These are phyloP conservation scores for Bubo blakistoni DNA, from an alignment of 2,113 vertebrate genomes.

Conservation along the genomic window DNA sequence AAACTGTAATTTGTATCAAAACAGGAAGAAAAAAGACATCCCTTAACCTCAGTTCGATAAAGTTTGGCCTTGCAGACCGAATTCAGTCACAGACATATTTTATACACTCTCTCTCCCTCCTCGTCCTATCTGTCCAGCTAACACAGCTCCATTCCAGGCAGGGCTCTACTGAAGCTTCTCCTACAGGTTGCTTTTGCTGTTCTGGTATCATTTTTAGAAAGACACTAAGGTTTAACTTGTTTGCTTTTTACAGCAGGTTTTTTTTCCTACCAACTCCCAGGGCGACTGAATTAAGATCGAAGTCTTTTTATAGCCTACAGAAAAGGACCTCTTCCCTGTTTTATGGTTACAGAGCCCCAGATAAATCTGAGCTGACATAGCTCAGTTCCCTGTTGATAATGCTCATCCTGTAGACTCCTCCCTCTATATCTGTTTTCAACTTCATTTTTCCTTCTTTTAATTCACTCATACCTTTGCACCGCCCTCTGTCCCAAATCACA, in stretches of 20 bases:
- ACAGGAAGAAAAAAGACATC: not conserved
- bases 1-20: not conserved
- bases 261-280: not conserved
- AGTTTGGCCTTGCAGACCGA: not conserved
- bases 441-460: not conserved
- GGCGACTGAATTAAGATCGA: not conserved
- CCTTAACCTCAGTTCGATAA: not conserved
- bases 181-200: not conserved
- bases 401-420: not conserved
- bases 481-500: not conserved
- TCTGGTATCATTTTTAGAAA: not conserved
- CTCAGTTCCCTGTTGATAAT: not conserved
- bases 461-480: not conserved
- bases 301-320: not conserved
- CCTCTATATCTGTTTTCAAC: not conserved
- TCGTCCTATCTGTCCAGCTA: accelerated
- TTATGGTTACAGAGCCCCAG: not conserved
- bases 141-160: not conserved
- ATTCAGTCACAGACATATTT: not conserved
- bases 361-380: not conserved
- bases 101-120: accelerated
- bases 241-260: not conserved
- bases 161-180: not conserved
- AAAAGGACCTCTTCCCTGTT: not conserved
- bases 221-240: not conserved